Evolutionary conservation across 2,113 vertebrate species (phyloP), one percentile per base, ranked within the genome.

Genomic region (Poeciliopsis turrubarensis): DNA sequence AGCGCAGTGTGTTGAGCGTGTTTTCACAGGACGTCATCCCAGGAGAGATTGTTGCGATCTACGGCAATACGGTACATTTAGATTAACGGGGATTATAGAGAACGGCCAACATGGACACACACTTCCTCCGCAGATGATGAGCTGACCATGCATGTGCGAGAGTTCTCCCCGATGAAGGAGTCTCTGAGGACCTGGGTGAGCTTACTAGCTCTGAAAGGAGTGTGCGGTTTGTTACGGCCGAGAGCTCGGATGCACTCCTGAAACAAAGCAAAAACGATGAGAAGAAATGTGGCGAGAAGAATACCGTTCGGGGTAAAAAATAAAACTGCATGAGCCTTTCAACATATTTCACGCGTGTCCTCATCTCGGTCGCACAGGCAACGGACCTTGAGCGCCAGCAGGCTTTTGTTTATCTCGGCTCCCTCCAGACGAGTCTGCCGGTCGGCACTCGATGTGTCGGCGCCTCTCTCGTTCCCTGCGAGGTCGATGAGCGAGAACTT

Each of bases 1-100:
- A 99, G 95, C 98, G 97, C 92, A 99, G 81, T 0, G 98, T 99
- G 93, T 99, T 99, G 75, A 99, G 94, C 70, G 97, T 99, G 81
- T 99, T 99, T 95, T 99, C 98, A 94, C 98, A 99, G 71, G 98
- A 99, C 31, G 97, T 97, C 96, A 99, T 99, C 67, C 98, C 98
- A 13, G 98, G 97, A 91, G 98, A 99, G 91, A 99, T 99, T 27
- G 98, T 99, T 80, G 97, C 97, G 14, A 99, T 99, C 98, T 99
- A 87, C 25, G 13, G 72, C 17, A 13, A 65, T 41, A 31, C 3
- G 70, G n/a, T 62, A 63, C 5, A 61, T 25, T 64, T 1, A 71
- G 39, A 69, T 65, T 4, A 27, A 37, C 19, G 31, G 1, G 1
- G 57, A 6, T 32, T 6, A 29, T 4, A 27, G 13, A 72, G 0